Evolutionary conservation across 2,113 vertebrate genomes (phyloP).

Genomic region (Cynopterus brachyotis): DNA sequence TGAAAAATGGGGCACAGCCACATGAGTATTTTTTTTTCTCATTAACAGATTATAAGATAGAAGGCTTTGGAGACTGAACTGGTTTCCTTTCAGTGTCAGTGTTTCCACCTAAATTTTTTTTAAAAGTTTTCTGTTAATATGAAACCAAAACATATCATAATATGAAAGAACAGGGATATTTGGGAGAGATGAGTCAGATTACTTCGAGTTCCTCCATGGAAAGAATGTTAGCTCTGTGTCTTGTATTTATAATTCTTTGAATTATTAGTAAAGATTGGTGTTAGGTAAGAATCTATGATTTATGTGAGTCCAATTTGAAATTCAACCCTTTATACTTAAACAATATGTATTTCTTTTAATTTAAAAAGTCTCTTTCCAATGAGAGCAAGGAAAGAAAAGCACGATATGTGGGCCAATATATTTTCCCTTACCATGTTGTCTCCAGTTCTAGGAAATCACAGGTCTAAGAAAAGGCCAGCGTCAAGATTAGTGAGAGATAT

Average conservation of each 20-base stretch:
- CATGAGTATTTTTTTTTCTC: background rate
- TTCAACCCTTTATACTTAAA: background rate
- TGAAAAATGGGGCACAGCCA: background rate
- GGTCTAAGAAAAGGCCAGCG: background rate
- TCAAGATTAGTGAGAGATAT: background rate
- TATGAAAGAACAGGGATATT: background rate
- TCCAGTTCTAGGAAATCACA: background rate
- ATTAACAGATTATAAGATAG: constrained; percentile 14
- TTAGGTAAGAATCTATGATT: background rate
- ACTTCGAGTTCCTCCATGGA: background rate
- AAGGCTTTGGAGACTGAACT: background rate
- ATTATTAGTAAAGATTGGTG: background rate
- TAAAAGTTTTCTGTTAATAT: background rate
- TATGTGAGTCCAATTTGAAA: background rate
- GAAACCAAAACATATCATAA: background rate
- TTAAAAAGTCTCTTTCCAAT: background rate
- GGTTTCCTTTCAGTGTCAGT: constrained; percentile 16
- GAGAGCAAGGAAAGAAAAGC: background rate
- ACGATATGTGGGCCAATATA: background rate
- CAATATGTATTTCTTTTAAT: background rate
- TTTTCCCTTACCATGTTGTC: background rate
- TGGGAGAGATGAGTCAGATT: background rate
- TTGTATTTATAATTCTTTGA: background rate
- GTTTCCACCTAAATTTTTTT: background rate
- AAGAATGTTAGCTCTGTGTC: constrained; percentile 6